Evolutionary conservation across 2,888 invertebrate species (phyloP).

Genomic region (Eupithecia subfuscata): DNA sequence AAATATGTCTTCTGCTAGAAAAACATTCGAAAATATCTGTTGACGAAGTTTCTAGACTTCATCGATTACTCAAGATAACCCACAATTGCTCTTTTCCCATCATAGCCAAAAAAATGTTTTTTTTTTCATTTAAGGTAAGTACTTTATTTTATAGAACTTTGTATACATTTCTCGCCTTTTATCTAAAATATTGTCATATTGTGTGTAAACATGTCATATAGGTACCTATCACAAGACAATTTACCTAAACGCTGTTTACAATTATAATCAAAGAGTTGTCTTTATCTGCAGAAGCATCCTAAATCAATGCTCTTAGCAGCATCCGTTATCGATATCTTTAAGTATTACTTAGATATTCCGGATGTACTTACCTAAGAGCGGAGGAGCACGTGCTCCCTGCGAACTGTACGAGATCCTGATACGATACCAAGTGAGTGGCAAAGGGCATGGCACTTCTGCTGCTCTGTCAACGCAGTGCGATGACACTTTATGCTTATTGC

Average conservation of each 20-base stretch:
- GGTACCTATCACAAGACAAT: not conserved
- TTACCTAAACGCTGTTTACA: not conserved
- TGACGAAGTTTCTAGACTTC: not conserved
- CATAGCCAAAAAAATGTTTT: no score
- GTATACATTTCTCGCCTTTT: no score
- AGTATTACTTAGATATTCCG: slow-evolving; percentile 15
- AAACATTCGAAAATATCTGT: not conserved
- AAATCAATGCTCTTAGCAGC: slow-evolving; percentile 2
- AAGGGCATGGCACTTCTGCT: not conserved
- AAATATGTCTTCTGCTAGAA: not conserved
- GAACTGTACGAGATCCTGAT: slow-evolving; percentile 4
- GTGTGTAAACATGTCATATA: not conserved
- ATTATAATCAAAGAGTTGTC: not conserved
- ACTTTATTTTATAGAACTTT: no score
- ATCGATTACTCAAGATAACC: not conserved
- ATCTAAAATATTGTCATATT: no score
- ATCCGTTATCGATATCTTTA: slow-evolving; percentile 21
- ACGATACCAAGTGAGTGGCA: not conserved
- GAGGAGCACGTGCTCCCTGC: slow-evolving; percentile 9
- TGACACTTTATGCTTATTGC: not conserved
- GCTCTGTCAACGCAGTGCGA: not conserved
- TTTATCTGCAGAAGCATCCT: not conserved
- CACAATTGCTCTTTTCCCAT: not conserved
- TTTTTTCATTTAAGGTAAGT: no score
- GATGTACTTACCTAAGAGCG: slow-evolving; percentile 18